phyloP scores from a whole-genome alignment of 2,113 vertebrate species.

The Corythoichthys haematopterus region DNA sequence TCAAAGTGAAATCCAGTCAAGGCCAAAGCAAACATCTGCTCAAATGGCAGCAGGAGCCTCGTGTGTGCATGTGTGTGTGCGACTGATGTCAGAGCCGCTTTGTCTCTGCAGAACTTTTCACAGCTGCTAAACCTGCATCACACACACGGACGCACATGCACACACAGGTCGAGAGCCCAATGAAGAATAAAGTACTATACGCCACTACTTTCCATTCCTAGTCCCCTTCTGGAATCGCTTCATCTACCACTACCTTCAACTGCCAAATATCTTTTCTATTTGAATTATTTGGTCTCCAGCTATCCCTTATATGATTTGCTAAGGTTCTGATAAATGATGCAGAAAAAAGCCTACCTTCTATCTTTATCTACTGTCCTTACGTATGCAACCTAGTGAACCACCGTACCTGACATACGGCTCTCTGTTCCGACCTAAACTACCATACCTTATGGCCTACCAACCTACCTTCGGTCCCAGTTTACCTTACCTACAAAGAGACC shows the following conservation, averaged over 20 bases:
- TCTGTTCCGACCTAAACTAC: not conserved
- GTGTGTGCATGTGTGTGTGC: conserved; percentile 6
- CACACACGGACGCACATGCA: conserved; percentile 10
- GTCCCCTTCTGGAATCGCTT: conserved; percentile 26
- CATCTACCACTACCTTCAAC: not conserved
- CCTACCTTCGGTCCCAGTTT: not conserved
- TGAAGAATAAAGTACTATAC: conserved; percentile 1
- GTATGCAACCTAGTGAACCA: not conserved
- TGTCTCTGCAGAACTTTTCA: conserved; percentile 46
- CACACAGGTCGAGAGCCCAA: conserved; percentile 3
- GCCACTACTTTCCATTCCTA: conserved; percentile 26
- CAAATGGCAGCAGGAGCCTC: conserved; percentile 33
- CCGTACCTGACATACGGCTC: not conserved
- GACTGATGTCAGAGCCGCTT: conserved; percentile 50
- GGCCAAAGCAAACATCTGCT: conserved; percentile 35
- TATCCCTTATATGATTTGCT: not conserved
- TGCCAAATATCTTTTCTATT: conserved; percentile 20
- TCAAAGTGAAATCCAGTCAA: conserved; percentile 41
- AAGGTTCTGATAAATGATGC: not conserved
- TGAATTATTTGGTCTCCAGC: not conserved
- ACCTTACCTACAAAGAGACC: not conserved
- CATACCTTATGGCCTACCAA: not conserved
- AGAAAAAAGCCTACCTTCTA: conserved; percentile 12
- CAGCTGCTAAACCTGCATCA: conserved; percentile 18
- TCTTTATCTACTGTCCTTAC: not conserved